These are phyloP conservation scores for Pygoscelis adeliae DNA, from an alignment of 2,113 vertebrate genomes.

Conservation along the genomic window DNA sequence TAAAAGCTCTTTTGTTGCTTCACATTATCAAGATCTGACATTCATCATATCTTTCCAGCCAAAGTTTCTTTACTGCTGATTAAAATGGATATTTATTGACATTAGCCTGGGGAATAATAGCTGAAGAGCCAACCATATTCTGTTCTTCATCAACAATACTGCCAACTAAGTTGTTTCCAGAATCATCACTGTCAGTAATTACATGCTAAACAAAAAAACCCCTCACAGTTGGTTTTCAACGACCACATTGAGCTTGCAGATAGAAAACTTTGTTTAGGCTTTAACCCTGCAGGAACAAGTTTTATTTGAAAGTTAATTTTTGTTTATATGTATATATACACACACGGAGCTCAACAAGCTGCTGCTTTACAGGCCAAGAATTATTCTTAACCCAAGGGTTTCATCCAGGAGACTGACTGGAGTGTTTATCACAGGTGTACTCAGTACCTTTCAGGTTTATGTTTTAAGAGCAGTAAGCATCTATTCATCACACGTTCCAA, in stretches of 20 bases:
- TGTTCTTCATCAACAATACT: constrained; percentile 59
- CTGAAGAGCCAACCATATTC: constrained; percentile 55
- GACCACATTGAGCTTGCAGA: constrained; percentile 23
- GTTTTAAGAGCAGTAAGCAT: not conserved
- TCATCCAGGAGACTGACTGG: not conserved
- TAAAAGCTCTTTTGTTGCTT: constrained; percentile 51
- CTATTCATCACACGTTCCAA: not conserved
- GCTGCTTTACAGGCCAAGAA: not conserved
- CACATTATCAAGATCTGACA: constrained; percentile 58
- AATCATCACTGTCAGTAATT: constrained; percentile 63
- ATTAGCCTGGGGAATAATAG: constrained; percentile 59
- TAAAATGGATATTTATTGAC: constrained; percentile 68
- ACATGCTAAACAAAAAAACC: constrained; percentile 40
- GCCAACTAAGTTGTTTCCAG: constrained; percentile 65
- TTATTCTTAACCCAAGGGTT: not conserved
- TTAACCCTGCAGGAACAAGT: constrained; percentile 31
- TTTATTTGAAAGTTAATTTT: constrained; percentile 20
- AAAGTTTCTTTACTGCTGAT: constrained; percentile 63
- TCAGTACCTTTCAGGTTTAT: not conserved
- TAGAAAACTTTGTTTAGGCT: constrained; percentile 3
- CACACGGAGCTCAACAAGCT: not conserved
- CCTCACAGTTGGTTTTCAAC: constrained; percentile 38
- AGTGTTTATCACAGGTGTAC: not conserved
- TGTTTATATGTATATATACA: not conserved
- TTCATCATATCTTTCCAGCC: constrained; percentile 46